These are phyloP conservation scores for rabbit (Oryctolagus cuniculus) DNA, from an alignment of 2,113 vertebrate species.

Conservation along the genomic window DNA sequence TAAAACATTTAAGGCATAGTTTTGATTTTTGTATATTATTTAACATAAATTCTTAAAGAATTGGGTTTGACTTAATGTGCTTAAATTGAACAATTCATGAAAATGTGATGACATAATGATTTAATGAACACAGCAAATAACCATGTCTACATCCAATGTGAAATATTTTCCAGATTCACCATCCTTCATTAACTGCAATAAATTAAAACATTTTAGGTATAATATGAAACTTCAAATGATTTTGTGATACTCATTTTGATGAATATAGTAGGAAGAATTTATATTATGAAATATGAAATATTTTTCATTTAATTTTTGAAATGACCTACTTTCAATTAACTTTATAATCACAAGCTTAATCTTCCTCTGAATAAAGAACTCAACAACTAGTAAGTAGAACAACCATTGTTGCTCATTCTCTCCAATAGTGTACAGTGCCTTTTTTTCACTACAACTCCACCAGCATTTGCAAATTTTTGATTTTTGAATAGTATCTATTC, in stretches of 20 bases:
- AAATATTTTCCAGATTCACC: slow-evolving; percentile 78
- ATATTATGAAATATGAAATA: slow-evolving; percentile 62
- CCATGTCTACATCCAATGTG: slow-evolving; percentile 70
- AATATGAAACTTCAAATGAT: slow-evolving; percentile 77
- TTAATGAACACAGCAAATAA: slow-evolving; percentile 79
- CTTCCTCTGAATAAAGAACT: too few species aligned
- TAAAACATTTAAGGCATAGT: slow-evolving; percentile 77
- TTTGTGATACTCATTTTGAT: slow-evolving; percentile 73
- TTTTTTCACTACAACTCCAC: too few species aligned
- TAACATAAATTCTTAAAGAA: slow-evolving; percentile 70
- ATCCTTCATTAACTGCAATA: slow-evolving; percentile 82
- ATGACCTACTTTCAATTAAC: too few species aligned
- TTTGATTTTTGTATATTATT: slow-evolving; percentile 71
- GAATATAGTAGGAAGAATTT: slow-evolving; percentile 50
- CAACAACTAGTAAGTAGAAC: too few species aligned
- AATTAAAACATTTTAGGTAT: slow-evolving; percentile 81
- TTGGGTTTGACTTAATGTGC: background rate
- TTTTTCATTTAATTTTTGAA: too few species aligned
- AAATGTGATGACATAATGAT: slow-evolving; percentile 70
- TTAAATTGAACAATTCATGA: slow-evolving; percentile 70
- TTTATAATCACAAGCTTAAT: too few species aligned
- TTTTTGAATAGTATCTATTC: too few species aligned
- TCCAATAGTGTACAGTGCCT: too few species aligned
- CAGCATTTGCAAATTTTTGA: too few species aligned
- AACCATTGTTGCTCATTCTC: too few species aligned